Conservation (phyloP, 2,888 invertebrate genomes). For the Eilema caniola region DNA sequence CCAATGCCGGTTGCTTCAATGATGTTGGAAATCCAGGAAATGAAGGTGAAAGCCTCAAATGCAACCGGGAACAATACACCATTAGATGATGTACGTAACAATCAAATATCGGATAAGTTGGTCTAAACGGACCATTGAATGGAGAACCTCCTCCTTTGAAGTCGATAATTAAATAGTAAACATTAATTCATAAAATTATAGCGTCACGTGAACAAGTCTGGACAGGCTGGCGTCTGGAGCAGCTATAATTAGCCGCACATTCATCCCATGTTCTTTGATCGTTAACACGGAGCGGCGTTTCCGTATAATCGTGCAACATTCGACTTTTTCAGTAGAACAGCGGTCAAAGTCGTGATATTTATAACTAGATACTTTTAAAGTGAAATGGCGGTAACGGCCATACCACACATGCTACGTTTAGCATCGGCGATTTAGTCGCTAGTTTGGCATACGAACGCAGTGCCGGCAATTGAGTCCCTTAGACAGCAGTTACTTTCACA, state of each 20-base stretch:
- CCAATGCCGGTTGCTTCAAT: no score
- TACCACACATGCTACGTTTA: neutral
- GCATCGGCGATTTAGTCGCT: neutral
- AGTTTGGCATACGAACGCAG: neutral
- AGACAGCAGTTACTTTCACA: no score
- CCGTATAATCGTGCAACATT: slow-evolving; percentile 3
- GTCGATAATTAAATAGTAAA: neutral
- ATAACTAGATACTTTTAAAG: neutral
- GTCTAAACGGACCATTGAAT: no score
- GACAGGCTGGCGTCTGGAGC: slow-evolving; percentile 25
- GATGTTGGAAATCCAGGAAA: no score
- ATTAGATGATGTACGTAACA: no score
- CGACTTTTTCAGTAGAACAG: neutral
- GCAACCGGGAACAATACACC: no score
- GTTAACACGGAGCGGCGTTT: slow-evolving; percentile 10
- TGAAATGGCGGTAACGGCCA: neutral
- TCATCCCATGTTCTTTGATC: slow-evolving; percentile 40
- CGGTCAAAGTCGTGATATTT: slow-evolving; percentile 4
- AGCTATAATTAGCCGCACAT: slow-evolving; percentile 33
- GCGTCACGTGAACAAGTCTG: slow-evolving; percentile 12
- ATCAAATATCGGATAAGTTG: no score
- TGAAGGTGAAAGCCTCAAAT: no score
- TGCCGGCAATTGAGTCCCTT: no score
- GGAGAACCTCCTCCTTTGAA: no score
- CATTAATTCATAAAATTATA: slow-evolving; percentile 12